These are phyloP conservation scores for Ferrisia virgata DNA, from an alignment of 2,888 invertebrate species.

Conservation along the genomic window DNA sequence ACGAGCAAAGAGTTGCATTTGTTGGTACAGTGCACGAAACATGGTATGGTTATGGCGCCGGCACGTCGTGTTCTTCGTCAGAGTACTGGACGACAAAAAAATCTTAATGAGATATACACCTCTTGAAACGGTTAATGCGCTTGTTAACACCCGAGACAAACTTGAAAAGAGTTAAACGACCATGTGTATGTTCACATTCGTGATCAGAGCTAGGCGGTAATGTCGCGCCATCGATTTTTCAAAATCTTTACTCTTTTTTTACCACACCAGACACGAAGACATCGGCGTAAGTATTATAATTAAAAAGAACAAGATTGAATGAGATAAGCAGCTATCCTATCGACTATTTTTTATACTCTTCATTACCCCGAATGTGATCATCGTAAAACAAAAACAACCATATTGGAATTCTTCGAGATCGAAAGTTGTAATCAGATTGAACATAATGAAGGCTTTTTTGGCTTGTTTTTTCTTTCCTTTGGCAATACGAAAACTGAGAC, in stretches of 20 bases:
- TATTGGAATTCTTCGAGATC: not conserved
- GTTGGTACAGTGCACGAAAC: not conserved
- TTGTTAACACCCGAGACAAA: not conserved
- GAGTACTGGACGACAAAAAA: not conserved
- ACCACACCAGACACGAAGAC: not conserved
- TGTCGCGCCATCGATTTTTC: not conserved
- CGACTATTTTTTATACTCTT: not conserved
- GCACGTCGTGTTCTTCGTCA: not conserved
- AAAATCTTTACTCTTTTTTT: not conserved
- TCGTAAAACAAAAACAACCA: not conserved
- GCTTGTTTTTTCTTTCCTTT: not conserved
- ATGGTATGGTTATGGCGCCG: too few relatives aligned
- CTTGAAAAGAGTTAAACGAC: not conserved
- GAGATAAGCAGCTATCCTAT: not conserved
- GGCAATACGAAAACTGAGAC: not conserved
- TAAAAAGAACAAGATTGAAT: not conserved
- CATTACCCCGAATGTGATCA: not conserved
- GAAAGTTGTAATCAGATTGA: not conserved
- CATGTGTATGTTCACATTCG: not conserved
- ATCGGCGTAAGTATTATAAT: not conserved
- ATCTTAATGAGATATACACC: conserved; percentile 5
- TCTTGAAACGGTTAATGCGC: not conserved
- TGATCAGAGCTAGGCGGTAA: not conserved
- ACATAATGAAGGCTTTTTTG: not conserved
- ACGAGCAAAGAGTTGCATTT: not conserved